Percentiles rank a stretch among this genome's conserved stretches.
phyloP scores from a whole-genome alignment of 2,888 invertebrate species.

The Metallyticus violacea region DNA sequence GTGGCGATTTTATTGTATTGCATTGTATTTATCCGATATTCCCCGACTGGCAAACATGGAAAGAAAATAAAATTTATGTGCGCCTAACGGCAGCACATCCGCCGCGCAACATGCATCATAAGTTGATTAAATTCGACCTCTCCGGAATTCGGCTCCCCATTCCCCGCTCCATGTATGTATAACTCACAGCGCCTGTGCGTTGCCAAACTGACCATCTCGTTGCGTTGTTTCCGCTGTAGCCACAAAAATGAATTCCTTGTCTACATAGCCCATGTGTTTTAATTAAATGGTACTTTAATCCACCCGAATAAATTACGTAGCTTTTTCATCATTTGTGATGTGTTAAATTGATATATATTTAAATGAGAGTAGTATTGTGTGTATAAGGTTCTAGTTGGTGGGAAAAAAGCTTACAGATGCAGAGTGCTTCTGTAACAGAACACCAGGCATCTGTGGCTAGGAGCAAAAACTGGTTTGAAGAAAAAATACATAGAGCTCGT shows the following conservation, averaged over 20 bases:
- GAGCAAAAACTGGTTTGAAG: too few relatives aligned
- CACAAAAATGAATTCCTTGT: neutral
- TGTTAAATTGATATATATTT: neutral
- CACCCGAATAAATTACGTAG: neutral
- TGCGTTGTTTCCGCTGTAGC: neutral
- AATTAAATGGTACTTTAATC: neutral
- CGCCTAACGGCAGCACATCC: neutral
- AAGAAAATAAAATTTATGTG: neutral
- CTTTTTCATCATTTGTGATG: neutral
- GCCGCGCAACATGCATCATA: neutral
- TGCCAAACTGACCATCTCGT: neutral
- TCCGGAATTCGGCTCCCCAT: neutral
- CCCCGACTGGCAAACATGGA: neutral
- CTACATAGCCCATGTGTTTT: neutral
- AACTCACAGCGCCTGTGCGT: neutral
- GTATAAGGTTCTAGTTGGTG: neutral
- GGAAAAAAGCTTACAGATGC: too few relatives aligned
- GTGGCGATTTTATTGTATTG: neutral
- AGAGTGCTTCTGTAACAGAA: too few relatives aligned
- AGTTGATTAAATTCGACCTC: slow-evolving; percentile 8
- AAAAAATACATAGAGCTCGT: too few relatives aligned
- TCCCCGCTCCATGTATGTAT: neutral
- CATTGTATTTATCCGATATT: neutral
- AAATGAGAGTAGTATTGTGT: neutral
- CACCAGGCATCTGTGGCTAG: too few relatives aligned